Base-by-base conservation (phyloP, 1,140 invertebrate genomes). In the Eulimnadia texana region DNA sequence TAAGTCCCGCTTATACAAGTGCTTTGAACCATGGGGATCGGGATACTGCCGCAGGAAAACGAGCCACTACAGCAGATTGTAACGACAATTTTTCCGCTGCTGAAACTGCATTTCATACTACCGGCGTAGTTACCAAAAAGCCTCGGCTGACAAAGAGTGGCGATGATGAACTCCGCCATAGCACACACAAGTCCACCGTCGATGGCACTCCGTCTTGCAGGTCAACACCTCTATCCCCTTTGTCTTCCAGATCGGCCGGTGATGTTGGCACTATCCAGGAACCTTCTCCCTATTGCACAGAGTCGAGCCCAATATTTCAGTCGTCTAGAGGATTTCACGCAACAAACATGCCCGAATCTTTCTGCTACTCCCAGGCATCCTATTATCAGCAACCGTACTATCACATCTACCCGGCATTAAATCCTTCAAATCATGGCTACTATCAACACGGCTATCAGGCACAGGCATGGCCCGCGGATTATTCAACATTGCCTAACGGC, bases 181-280 rank as follows among this genome's bases (percentile, higher is more conserved):
- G 27, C 20, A 52, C 22, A 19, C 24, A 57, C 23, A 61, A 61
- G 50, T 2, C 75, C 19, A 54, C 69, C 42, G 28, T 70, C 22
- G 66, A 64, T 10, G 63, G 55, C 6, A 33, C 64, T 9, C 67
- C 68, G 57, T 73, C 76, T 25, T 76, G 77, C 73, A 13, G 73
- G 71, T 63, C 74, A 62, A 3, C 73, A 73, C 62, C 62, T 0
- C 73, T 73, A 16, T 66, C 75, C 9, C 69, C 70, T 0, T 16
- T 57, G 27, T 57, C 55, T 33, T 57, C 55, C 1, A 57, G 29
- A 57, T 57, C 55, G 27, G 55, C 27, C 25, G 55, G 55, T n/a
- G 55, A 57, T 27, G 55, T 20, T 19, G 29, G 25, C 29, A 29
- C 25, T n/a, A 57, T 42, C 25, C 55, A 16, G 28, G 54, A 3